These are phyloP conservation scores for Aegypius monachus DNA, from an alignment of 2,113 vertebrate species.

Conservation along the genomic window DNA sequence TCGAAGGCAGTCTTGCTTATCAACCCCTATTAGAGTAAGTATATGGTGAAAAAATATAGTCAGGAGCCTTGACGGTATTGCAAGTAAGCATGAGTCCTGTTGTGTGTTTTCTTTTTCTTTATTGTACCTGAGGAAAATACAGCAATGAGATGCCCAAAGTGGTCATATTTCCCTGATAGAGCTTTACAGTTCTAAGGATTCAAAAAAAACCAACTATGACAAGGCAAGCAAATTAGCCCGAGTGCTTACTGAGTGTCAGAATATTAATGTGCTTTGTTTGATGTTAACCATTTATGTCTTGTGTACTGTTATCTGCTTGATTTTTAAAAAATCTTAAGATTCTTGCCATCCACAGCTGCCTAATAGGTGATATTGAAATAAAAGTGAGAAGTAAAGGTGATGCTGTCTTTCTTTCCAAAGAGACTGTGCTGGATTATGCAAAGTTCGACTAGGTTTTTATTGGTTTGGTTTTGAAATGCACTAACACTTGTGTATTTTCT, in stretches of 20 bases:
- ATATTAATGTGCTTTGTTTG: background rate
- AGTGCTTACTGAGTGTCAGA: background rate
- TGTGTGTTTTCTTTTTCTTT: background rate
- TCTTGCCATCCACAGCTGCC: background rate
- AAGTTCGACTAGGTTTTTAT: background rate
- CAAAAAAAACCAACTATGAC: background rate
- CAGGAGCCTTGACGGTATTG: background rate
- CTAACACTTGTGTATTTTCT: background rate
- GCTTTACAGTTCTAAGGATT: background rate
- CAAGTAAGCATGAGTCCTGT: background rate
- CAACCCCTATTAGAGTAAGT: slow-evolving; percentile 94
- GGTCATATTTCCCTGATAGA: background rate
- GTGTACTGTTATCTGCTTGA: background rate
- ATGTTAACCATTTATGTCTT: background rate
- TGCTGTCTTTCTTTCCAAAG: background rate
- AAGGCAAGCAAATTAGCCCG: background rate
- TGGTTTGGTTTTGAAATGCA: background rate
- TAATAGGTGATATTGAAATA: background rate
- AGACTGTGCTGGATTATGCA: background rate
- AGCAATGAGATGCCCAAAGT: background rate
- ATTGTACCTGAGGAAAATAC: background rate
- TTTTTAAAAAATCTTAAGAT: background rate
- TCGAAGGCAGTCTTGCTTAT: slow-evolving; percentile 85
- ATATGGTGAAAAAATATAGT: background rate
- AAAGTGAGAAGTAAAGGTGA: background rate